Percentiles rank a stretch among this genome's conserved stretches.
Evolutionary conservation across 2,113 vertebrate species (phyloP).

Genomic region (Psophia crepitans): DNA sequence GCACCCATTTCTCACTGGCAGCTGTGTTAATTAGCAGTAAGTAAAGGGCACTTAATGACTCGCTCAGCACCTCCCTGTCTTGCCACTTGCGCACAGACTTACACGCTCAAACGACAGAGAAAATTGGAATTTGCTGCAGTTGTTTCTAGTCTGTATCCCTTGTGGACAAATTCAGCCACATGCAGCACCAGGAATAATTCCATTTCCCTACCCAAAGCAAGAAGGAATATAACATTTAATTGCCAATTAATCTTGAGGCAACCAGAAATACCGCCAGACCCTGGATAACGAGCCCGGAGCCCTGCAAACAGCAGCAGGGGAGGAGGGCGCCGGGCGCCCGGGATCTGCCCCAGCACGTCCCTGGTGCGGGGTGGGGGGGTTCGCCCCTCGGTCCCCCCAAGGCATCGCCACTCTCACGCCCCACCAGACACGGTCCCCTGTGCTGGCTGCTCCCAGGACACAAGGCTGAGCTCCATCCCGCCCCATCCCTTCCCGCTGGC

Average conservation of each 20-base stretch:
- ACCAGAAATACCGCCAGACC: background rate
- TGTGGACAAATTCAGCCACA: background rate
- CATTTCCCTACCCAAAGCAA: background rate
- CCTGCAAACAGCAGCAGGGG: rapidly evolving
- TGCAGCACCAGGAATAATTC: background rate
- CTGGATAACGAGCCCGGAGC: background rate
- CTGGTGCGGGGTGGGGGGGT: rapidly evolving
- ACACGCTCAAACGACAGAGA: background rate
- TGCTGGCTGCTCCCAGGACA: background rate
- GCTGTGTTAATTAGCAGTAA: background rate
- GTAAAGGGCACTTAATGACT: background rate
- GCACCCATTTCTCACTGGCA: background rate
- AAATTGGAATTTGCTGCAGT: background rate
- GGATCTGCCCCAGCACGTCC: rapidly evolving
- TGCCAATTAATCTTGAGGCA: constrained; percentile 2
- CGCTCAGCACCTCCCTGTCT: background rate
- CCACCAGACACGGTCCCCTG: rapidly evolving
- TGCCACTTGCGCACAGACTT: background rate
- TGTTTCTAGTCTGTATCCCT: background rate
- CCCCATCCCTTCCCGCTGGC: background rate
- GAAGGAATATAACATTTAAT: background rate
- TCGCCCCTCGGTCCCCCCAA: rapidly evolving
- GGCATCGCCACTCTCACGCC: background rate
- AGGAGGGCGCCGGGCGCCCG: rapidly evolving
- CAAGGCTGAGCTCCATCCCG: background rate